Evolutionary conservation across 2,888 invertebrate species (phyloP), one percentile per base, ranked within the genome.

Genomic region (Notodonta dromedarius): DNA sequence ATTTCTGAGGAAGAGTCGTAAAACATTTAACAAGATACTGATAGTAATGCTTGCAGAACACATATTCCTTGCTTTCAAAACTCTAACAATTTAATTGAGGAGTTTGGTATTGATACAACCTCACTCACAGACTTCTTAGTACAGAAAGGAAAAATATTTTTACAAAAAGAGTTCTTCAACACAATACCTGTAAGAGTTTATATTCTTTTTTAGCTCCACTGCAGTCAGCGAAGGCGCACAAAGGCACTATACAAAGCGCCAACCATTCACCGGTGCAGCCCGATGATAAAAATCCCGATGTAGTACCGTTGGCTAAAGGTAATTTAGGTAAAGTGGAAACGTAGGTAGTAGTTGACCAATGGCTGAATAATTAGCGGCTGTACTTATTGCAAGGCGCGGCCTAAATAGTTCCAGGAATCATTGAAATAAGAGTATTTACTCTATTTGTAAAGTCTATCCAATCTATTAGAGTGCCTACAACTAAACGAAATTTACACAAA

Each of bases 231-330:
- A 93, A 93, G 74, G 85, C 87, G n/a, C 89, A 96, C 86, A 96
- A 96, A 89, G 95, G 95, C 68, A 94, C 95, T 61, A 89, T 96
- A 84, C 96, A 96, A 73, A 90, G 95, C 77, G 78, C 81, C 12
- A 88, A 88, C 76, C 91, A 91, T 74, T 92, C 93, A 11, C 94
- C 95, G 24, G 96, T 96, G 81, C 95, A 96, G 83, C 96, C 96
- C 77, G 98, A 98, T 82, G 98, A 98, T 89, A 96, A 96, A 86
- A 98, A 98, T 93, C 98, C 98, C 40, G 98, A 98, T 85, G 97
- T 98, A 70, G 96, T 98, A 65, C 97, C 98, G 40, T 95, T 96
- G 74, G 97, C 97, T 85, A 97, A 97, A 96, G 97, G 97, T 97
- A 93, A 69, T 67, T 60, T 67, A 68, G 70, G 65, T 69, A 70